These are phyloP conservation scores for Amphiprion clarkii DNA, from an alignment of 2,797 vertebrate species.

Conservation along the genomic window DNA sequence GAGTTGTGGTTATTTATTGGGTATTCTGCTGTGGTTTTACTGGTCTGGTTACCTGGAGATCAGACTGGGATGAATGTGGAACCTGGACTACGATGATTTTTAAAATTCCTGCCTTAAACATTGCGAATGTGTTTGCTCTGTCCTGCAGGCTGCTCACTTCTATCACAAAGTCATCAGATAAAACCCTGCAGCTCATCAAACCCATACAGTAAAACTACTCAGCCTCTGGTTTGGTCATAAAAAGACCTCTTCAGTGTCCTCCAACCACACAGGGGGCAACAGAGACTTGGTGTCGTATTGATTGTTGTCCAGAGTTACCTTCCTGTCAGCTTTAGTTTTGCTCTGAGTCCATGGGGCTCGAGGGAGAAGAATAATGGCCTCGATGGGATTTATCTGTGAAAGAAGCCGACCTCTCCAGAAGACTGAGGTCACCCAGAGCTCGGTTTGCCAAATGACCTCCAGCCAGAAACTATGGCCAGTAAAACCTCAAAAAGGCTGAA, in stretches of 20 bases:
- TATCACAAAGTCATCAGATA: background rate
- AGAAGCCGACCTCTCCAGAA: slow-evolving; percentile 60
- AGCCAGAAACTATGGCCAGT: slow-evolving; percentile 21
- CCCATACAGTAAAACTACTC: slow-evolving; percentile 21
- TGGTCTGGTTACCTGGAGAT: too few relatives aligned
- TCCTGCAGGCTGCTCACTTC: slow-evolving; percentile 20
- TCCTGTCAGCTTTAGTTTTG: slow-evolving; percentile 58
- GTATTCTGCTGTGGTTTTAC: too few relatives aligned
- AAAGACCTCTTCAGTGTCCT: slow-evolving; percentile 37
- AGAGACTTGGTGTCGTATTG: slow-evolving; percentile 38
- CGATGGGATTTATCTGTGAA: slow-evolving; percentile 48
- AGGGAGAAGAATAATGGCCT: slow-evolving; percentile 55
- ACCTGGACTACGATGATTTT: too few relatives aligned
- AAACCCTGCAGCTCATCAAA: slow-evolving; percentile 28
- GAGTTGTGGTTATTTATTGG: too few relatives aligned
- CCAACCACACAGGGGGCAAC: slow-evolving; percentile 32
- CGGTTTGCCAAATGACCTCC: slow-evolving; percentile 46
- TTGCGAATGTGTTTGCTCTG: slow-evolving; percentile 5
- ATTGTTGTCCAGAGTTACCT: slow-evolving; percentile 67
- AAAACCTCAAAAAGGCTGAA: slow-evolving; percentile 29
- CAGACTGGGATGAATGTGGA: too few relatives aligned
- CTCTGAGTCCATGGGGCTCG: slow-evolving; percentile 45
- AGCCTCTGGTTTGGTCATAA: slow-evolving; percentile 33
- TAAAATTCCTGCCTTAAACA: background rate
- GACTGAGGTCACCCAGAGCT: slow-evolving; percentile 55